Evolutionary conservation across 2,888 invertebrate species (phyloP).

Genomic region (Drosophila silvestris): DNA sequence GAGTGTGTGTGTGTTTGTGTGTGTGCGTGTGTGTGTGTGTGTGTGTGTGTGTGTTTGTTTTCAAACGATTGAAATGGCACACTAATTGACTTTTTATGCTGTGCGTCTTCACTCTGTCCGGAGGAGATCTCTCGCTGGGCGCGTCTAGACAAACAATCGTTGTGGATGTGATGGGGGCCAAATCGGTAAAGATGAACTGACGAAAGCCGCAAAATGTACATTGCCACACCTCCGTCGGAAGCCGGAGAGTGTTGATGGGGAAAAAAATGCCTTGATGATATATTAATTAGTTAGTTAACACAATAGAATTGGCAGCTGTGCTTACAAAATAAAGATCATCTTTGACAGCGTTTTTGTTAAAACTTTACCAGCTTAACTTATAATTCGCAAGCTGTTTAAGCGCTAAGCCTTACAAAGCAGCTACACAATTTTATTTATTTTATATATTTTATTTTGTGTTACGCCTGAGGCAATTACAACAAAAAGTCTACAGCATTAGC

Average conservation of each 20-base stretch:
- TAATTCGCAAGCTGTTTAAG: conserved; percentile 1
- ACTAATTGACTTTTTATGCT: conserved; percentile 65
- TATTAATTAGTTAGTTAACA: conserved; percentile 21
- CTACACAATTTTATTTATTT: background rate
- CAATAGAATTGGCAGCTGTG: background rate
- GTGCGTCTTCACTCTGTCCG: conserved; percentile 6
- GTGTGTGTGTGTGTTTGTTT: conserved; percentile 3
- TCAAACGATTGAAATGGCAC: conserved; percentile 20
- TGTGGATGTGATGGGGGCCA: conserved; percentile 3
- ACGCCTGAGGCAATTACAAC: background rate
- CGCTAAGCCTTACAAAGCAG: background rate
- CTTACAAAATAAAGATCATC: background rate
- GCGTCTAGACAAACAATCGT: conserved; percentile 46
- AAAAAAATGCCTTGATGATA: conserved; percentile 21
- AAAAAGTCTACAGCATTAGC: background rate
- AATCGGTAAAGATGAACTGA: conserved; percentile 20
- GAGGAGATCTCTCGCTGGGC: conserved; percentile 18
- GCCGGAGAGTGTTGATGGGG: background rate
- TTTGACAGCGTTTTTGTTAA: background rate
- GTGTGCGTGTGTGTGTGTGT: background rate
- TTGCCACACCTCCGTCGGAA: background rate
- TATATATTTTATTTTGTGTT: background rate
- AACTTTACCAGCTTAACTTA: background rate
- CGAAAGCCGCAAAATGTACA: conserved; percentile 22
- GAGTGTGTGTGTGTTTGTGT: background rate